Evolutionary conservation across 2,888 invertebrate genomes (phyloP).

Genomic region (Vanessa cardui): DNA sequence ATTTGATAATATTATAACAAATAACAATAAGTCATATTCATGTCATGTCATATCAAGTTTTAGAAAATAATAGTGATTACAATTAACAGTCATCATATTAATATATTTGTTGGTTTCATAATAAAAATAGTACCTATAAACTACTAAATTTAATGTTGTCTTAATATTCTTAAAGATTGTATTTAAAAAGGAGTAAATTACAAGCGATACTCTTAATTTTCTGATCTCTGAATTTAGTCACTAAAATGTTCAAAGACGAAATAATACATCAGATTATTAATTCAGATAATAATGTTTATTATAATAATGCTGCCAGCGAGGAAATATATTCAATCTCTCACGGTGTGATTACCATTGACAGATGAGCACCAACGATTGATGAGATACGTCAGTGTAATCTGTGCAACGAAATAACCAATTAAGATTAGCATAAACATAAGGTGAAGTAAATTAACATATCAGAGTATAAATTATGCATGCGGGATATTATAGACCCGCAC

Average conservation of each 20-base stretch:
- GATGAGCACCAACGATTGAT: conserved; percentile 66
- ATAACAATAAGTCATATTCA: too few relatives aligned
- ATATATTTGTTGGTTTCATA: too few relatives aligned
- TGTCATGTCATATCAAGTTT: too few relatives aligned
- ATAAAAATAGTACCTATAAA: not conserved
- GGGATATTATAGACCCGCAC: conserved; percentile 55
- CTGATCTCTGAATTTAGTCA: conserved; percentile 7
- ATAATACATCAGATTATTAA: conserved; percentile 51
- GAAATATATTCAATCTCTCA: conserved; percentile 42
- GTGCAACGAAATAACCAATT: conserved; percentile 78
- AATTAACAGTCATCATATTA: too few relatives aligned
- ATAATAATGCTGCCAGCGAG: conserved; percentile 14
- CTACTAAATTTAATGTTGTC: not conserved
- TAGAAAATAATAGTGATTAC: too few relatives aligned
- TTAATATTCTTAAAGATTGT: not conserved
- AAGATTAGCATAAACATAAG: conserved; percentile 80
- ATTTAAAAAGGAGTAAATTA: not conserved
- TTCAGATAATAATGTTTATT: conserved; percentile 55
- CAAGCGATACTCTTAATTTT: conserved; percentile 2
- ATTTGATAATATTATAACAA: too few relatives aligned
- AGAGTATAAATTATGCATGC: conserved; percentile 72
- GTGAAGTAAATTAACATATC: conserved; percentile 76
- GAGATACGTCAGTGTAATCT: conserved; percentile 57
- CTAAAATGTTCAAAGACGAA: conserved; percentile 15
- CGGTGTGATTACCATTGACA: conserved; percentile 59